These are phyloP conservation scores for Dicentrarchus labrax DNA, from an alignment of 2,113 vertebrate genomes.

Conservation along the genomic window DNA sequence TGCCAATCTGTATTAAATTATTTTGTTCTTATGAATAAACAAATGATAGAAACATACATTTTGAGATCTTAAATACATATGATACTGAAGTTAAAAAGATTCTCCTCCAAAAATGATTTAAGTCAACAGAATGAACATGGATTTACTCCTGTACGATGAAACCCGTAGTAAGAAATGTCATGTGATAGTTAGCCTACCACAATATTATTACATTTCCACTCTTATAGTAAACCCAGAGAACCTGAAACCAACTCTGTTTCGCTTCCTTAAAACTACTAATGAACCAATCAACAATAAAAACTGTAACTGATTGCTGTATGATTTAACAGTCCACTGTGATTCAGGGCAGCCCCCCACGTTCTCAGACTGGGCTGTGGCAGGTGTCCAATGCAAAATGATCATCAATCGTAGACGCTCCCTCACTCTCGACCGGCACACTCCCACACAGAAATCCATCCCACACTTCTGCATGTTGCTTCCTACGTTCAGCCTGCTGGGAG, in stretches of 20 bases:
- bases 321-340: slow-evolving; percentile 27
- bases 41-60: too few species aligned
- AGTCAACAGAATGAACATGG: background rate
- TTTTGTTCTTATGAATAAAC: too few species aligned
- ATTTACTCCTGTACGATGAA: background rate
- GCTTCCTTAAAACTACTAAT: slow-evolving; percentile 26
- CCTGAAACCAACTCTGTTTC: slow-evolving; percentile 25
- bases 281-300: slow-evolving; percentile 33
- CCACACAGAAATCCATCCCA: slow-evolving; percentile 25
- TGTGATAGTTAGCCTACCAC: background rate
- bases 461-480: slow-evolving; percentile 13
- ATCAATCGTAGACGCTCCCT: slow-evolving; percentile 37
- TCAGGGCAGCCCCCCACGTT: slow-evolving; percentile 9
- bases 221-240: background rate
- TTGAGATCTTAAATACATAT: too few species aligned
- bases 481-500: slow-evolving; percentile 25
- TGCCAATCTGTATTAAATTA: too few species aligned
- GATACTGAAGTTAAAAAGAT: too few species aligned
- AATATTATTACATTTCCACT: background rate
- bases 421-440: slow-evolving; percentile 25
- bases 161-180: too few species aligned
- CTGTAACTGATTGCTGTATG: slow-evolving; percentile 7
- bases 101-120: too few species aligned
- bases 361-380: slow-evolving; percentile 29
- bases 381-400: slow-evolving; percentile 45